Evolutionary conservation across 2,113 vertebrate species (phyloP).

Genomic region (Beaufortia kweichowensis): DNA sequence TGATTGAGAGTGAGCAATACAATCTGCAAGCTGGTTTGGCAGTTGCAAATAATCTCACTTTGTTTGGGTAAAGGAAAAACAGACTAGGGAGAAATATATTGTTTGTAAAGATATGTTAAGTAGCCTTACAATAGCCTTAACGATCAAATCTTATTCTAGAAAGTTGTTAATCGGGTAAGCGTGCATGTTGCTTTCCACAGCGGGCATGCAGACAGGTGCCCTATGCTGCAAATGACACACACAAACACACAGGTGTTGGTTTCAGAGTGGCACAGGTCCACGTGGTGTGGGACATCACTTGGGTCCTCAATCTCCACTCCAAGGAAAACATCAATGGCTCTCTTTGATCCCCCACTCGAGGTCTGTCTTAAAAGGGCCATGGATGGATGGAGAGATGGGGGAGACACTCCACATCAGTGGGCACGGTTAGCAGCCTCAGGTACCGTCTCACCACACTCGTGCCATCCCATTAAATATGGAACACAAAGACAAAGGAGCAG

Average conservation of each 20-base stretch:
- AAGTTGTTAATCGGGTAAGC: neutral
- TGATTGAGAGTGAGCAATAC: constrained; percentile 76
- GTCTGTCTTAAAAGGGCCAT: constrained; percentile 72
- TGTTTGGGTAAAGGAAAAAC: constrained; percentile 25
- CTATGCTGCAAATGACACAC: neutral
- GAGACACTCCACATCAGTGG: constrained; percentile 73
- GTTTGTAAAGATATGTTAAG: constrained; percentile 20
- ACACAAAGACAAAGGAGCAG: constrained; percentile 76
- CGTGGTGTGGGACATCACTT: constrained; percentile 55
- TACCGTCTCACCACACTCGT: constrained; percentile 66
- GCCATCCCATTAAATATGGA: constrained; percentile 79
- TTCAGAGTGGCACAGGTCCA: constrained; percentile 55
- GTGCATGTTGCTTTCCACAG: neutral
- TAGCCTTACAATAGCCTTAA: neutral
- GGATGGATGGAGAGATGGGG: constrained; percentile 52
- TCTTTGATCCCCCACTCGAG: constrained; percentile 75
- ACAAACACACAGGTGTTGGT: constrained; percentile 37
- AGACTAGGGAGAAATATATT: constrained; percentile 43
- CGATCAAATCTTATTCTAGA: neutral
- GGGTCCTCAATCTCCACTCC: constrained; percentile 60
- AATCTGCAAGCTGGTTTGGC: constrained; percentile 72
- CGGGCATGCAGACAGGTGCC: neutral
- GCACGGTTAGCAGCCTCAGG: constrained; percentile 70
- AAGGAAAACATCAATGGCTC: constrained; percentile 70
- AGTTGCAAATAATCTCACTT: constrained; percentile 60